Conservation (phyloP, 2,888 invertebrate genomes). For the Terebella lapidaria region DNA sequence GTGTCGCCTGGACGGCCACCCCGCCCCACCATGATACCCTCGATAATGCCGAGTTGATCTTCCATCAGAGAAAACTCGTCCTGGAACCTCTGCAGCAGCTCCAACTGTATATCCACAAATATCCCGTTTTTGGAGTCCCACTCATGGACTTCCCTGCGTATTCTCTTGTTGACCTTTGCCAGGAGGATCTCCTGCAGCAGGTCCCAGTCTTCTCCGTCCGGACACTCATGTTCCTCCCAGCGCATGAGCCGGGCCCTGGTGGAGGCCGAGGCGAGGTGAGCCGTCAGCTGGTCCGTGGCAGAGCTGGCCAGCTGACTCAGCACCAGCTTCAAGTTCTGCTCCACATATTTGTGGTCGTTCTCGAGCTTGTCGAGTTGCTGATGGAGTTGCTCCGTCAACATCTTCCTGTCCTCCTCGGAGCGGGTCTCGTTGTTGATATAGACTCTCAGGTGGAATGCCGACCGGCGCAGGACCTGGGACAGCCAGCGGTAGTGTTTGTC, state of each 20-base stretch:
- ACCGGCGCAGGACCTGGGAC: constrained; percentile 2
- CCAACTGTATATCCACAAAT: constrained; percentile 19
- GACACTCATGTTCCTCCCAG: constrained; percentile 17
- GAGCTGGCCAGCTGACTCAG: constrained; percentile 2
- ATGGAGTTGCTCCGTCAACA: constrained; percentile 13
- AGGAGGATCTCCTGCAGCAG: constrained; percentile 11
- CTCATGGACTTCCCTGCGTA: constrained; percentile 32
- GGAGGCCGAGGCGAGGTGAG: constrained; percentile 12
- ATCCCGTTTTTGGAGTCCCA: constrained; percentile 36
- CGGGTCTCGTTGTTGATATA: constrained; percentile 10
- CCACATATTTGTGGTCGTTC: constrained; percentile 8
- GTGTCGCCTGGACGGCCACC: constrained; percentile 5
- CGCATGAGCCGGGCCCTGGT: constrained; percentile 13
- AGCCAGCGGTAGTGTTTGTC: constrained; percentile 23
- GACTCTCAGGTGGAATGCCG: constrained; percentile 9
- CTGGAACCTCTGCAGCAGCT: constrained; percentile 32
- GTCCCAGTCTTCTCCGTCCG: constrained; percentile 20
- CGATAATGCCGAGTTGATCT: constrained; percentile 36
- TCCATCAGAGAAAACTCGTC: constrained; percentile 40
- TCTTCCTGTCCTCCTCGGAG: constrained; percentile 10
- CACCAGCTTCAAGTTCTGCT: constrained; percentile 5
- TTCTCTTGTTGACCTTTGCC: constrained; percentile 20
- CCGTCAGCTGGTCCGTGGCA: constrained; percentile 15
- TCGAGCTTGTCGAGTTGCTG: constrained; percentile 16
- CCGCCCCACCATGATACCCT: constrained; percentile 29